phyloP scores from a whole-genome alignment of 2,113 vertebrate species.

The Upupa epops region DNA sequence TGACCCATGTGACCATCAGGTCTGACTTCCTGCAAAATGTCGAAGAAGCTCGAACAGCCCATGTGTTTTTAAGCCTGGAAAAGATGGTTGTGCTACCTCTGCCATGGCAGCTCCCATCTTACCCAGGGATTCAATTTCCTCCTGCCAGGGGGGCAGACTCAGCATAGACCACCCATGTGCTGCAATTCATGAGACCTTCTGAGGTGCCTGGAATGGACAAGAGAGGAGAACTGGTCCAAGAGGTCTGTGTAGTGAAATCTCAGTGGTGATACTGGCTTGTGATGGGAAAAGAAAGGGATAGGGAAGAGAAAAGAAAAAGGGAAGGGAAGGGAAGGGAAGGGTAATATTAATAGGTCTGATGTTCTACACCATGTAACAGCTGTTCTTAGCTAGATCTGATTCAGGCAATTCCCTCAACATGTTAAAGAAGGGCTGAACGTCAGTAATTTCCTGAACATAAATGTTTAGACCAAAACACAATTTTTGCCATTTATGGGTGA shows the following conservation, averaged over 20 bases:
- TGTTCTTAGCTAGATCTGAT: neutral
- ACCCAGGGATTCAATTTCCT: neutral
- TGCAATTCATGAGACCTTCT: neutral
- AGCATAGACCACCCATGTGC: neutral
- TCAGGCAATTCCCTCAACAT: neutral
- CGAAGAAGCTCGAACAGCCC: neutral
- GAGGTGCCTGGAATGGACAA: neutral
- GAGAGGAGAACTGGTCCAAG: neutral
- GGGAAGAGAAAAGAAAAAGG: neutral
- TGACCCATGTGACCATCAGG: neutral
- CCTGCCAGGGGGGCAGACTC: neutral
- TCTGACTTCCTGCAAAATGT: neutral
- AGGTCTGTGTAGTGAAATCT: neutral
- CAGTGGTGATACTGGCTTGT: neutral
- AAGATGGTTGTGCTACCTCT: neutral
- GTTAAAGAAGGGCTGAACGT: neutral
- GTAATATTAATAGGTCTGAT: neutral
- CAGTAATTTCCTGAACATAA: neutral
- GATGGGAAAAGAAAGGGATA: neutral
- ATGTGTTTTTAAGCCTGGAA: neutral
- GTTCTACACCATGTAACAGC: neutral
- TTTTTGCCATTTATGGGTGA: neutral
- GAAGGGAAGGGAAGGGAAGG: neutral
- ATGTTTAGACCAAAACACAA: neutral
- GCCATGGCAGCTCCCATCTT: neutral